Evolutionary conservation across 2,797 vertebrate genomes (phyloP).

Genomic region (Alosa sapidissima): DNA sequence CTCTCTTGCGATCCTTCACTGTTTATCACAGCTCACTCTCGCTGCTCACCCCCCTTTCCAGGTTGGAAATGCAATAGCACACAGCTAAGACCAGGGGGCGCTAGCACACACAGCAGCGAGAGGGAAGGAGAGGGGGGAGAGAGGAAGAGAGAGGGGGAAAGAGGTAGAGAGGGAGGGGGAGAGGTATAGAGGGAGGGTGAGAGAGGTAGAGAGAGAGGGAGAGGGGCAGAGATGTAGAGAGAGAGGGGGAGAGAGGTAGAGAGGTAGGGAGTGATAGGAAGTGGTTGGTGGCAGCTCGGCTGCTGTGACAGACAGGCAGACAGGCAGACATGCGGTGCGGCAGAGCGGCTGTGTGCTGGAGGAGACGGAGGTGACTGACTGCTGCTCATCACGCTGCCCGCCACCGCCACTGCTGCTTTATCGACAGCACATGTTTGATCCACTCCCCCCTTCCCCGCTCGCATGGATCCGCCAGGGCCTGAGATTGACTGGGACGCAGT

Average conservation of each 20-base stretch:
- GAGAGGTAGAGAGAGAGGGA: not conserved
- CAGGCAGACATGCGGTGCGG: not conserved
- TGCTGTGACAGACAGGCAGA: not conserved
- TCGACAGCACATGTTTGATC: constrained; percentile 21
- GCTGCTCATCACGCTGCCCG: not conserved
- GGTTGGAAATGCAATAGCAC: constrained; percentile 10
- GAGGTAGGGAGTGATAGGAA: not conserved
- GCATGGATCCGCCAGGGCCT: not conserved
- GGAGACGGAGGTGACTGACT: not conserved
- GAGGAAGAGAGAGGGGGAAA: not conserved
- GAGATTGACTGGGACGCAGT: not conserved
- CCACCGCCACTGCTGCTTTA: not conserved
- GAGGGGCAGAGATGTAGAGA: not conserved
- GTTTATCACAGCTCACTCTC: not conserved
- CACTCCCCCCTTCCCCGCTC: not conserved
- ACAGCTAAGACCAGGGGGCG: not conserved
- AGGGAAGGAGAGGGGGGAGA: not conserved
- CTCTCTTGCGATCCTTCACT: not conserved
- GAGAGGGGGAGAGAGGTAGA: not conserved
- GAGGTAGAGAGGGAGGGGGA: not conserved
- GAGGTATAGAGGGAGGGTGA: no score
- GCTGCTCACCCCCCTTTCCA: not conserved
- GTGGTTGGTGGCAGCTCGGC: not conserved
- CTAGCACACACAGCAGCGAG: not conserved
- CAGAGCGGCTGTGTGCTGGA: not conserved